Conservation (phyloP, 2,888 invertebrate genomes). For the Tetragonula carbonaria region DNA sequence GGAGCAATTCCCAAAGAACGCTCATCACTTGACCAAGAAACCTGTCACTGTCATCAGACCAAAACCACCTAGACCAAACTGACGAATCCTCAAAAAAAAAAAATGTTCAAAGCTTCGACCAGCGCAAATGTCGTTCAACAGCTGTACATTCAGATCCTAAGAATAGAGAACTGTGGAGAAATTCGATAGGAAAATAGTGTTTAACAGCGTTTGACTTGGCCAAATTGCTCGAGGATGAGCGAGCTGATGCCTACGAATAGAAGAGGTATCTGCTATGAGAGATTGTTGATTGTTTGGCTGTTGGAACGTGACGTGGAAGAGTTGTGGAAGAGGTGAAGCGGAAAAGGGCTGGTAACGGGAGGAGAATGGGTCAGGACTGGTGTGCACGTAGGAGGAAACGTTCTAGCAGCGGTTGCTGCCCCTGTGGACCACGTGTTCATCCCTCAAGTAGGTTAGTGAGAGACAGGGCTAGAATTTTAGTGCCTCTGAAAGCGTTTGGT, state of each 20-base stretch:
- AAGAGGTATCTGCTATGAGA: not conserved
- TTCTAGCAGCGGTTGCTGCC: constrained; percentile 86
- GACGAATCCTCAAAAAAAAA: not conserved
- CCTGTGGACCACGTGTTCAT: constrained; percentile 86
- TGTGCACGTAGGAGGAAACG: constrained; percentile 90
- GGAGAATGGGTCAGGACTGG: constrained; percentile 90
- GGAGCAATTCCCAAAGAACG: not conserved
- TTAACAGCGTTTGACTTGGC: not conserved
- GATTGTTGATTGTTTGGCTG: not conserved
- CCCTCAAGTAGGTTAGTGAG: constrained; percentile 81
- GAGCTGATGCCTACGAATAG: not conserved
- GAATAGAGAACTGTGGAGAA: not conserved
- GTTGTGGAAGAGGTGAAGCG: constrained; percentile 31
- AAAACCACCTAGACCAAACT: too few species aligned
- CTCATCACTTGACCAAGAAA: not conserved
- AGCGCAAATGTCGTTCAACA: not conserved
- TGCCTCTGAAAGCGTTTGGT: not conserved
- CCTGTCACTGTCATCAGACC: not conserved
- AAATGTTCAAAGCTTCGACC: not conserved
- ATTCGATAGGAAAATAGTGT: not conserved
- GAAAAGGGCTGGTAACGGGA: constrained; percentile 29
- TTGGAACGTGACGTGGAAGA: not conserved
- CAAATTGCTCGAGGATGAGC: constrained; percentile 1
- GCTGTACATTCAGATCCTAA: fast-evolving
- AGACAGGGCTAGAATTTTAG: not conserved